Conservation (phyloP, 2,113 vertebrate genomes). For the Castor canadensis region DNA sequence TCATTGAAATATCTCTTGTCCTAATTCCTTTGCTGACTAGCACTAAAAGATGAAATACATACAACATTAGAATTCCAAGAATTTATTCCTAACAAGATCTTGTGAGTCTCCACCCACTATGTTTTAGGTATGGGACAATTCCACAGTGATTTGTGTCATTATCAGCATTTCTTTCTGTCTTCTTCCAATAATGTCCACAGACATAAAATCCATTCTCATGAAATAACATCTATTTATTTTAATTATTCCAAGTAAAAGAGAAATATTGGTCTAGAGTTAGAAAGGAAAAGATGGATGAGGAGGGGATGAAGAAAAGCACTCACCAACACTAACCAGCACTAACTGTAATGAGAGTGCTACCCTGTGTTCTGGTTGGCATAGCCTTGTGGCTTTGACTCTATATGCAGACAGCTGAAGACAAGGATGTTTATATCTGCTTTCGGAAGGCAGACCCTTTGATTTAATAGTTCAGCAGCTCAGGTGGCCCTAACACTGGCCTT, state of each 20-base stretch:
- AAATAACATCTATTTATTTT: background rate
- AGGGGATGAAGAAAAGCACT: background rate
- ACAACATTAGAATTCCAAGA: conserved; percentile 11
- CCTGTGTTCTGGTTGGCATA: background rate
- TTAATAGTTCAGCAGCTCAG: background rate
- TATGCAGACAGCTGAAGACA: background rate
- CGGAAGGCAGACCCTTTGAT: background rate
- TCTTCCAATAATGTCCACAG: background rate
- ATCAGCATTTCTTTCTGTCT: background rate
- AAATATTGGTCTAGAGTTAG: background rate
- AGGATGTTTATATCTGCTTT: background rate
- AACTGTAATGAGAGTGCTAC: background rate
- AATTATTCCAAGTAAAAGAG: background rate
- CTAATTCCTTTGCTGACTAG: background rate
- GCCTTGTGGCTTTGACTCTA: background rate
- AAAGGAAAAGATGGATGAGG: background rate
- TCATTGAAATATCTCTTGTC: background rate
- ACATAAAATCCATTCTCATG: background rate
- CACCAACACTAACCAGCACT: background rate
- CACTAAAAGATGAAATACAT: conserved; percentile 8
- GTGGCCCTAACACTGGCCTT: background rate
- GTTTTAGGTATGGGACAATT: background rate
- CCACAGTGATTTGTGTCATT: background rate
- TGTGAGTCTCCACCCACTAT: background rate
- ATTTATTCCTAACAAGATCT: background rate